Base-by-base conservation (phyloP, 2,797 vertebrate genomes). In the Gadopsis bispinosus region DNA sequence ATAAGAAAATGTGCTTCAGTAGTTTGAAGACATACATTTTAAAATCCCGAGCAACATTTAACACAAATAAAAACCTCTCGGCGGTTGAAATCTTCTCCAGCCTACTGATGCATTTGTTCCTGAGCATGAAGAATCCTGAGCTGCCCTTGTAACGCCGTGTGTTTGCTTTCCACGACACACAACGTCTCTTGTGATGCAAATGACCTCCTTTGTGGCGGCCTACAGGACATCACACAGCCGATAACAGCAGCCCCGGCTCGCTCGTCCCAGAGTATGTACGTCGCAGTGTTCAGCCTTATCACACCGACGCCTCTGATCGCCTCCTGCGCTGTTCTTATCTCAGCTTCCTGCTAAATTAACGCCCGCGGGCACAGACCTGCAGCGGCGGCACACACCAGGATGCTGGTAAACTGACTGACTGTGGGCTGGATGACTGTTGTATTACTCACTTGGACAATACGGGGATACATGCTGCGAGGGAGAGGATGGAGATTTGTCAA, bases 131-230 rank as follows among this genome's bases (percentile, higher is more conserved):
- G 5, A 54, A 53, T 37, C 75, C 50, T 83, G 48, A 4, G 1
- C 70, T 63, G 76, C 54, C 26, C 9, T 37, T 56, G 35, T 33
- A 45, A 10, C 79, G 65, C 76, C 39, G 50, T 80, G 73, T 67
- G 53, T 85, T 89, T 80, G 80, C 88, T 84, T 88, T 84, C 73
- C 76, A 64, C 83, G 89, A 72, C 79, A 83, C 87, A 88, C 90
- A 88, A 65, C 90, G 35, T 75, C 85, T 87, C 69, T 94, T 94
- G 93, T 95, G 87, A 95, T 94, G 93, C 81, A 93, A 94, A 95
- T 92, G 74, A 53, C 50, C 69, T 87, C 88, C 62, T 93, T 92
- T 93, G 92, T 94, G 58, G 31, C 29, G 62, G 78, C 84, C 80
- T 79, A 61, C 81, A 83, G 87, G 88, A 90, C 91, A 84, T 91